These are phyloP conservation scores for Amphiura filiformis DNA, from an alignment of 35 echinoderm and acorn worm species.

Conservation along the genomic window DNA sequence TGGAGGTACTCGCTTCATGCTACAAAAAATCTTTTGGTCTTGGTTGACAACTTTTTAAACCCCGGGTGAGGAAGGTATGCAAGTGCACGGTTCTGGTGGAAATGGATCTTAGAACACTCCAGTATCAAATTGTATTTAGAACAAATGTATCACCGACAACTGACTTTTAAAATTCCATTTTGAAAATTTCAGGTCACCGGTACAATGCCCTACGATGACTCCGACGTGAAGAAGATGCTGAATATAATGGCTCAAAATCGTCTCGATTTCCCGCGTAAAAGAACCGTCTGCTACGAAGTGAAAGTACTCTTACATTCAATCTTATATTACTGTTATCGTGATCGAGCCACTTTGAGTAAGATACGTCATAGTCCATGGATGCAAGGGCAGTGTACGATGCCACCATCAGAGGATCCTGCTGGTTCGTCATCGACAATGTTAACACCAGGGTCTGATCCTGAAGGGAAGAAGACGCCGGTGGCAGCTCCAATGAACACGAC, in stretches of 20 bases:
- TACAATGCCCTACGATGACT: slow-evolving; percentile 90
- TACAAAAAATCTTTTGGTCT: no score
- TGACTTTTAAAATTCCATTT: no score
- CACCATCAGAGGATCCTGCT: neutral
- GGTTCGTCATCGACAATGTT: neutral
- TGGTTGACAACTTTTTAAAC: no score
- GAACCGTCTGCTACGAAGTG: slow-evolving; percentile 51
- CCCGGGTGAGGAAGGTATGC: no score
- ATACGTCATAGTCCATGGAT: slow-evolving; percentile 70
- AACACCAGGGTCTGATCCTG: no score
- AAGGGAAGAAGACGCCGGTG: no score
- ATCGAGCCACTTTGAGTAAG: slow-evolving; percentile 51
- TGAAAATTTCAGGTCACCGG: slow-evolving; percentile 74
- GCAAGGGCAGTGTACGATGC: neutral
- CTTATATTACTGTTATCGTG: slow-evolving; percentile 41
- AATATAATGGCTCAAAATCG: slow-evolving; percentile 35
- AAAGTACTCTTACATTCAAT: slow-evolving; percentile 61
- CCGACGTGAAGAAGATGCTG: slow-evolving; percentile 60
- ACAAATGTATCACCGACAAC: no score
- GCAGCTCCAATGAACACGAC: no score
- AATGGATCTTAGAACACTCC: no score
- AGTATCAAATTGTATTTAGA: no score
- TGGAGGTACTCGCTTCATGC: no score
- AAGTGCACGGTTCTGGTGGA: no score
- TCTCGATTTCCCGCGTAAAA: slow-evolving; percentile 47